Base-by-base conservation (phyloP, 2,113 vertebrate species). In the Lophotis ruficrista region DNA sequence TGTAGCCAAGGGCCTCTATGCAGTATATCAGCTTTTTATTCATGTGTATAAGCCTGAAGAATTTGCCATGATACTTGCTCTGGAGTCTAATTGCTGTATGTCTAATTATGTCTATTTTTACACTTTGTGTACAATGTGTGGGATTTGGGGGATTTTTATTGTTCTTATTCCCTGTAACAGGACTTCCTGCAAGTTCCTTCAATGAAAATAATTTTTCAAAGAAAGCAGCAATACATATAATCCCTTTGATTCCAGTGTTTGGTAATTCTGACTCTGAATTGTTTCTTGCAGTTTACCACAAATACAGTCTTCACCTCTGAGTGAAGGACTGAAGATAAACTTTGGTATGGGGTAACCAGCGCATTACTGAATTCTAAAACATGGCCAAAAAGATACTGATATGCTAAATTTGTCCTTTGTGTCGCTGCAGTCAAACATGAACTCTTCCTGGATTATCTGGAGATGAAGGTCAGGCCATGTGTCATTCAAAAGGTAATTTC, bases 401-500 rank as follows among this genome's bases (percentile, higher is more conserved):
- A 30, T 43, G 70, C 35, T 91, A 72, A 89, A 89, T 82, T 77
- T 58, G 38, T 72, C 81, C 61, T 83, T 60, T 72, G 16, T 76
- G 45, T 76, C 20, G 12, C 13, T 28, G 48, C 31, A 81, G 83
- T 24, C 68, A 82, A 78, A 90, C 3, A 2, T 19, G n/a, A 91
- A 90, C 69, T 79, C 69, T 58, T 82, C 41, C 83, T 65, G 65
- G 89, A 94, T 93, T 89, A 91, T 70, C 50, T 62, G 47, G 45
- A 94, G 77, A 94, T 89, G 94, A 93, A 97, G 87, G 65, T 91
- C 83, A 89, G 45, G 37, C 48, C 61, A 69, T 5, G 69, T 95
- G 92, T 76, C 87, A 80, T 62, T 96, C 66, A 64, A 93, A 89
- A 92, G 83, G 69, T 72, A 89, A 96, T 90, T 96, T 94, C 77